These are phyloP conservation scores for Orchestia grillus DNA, from an alignment of 1,140 invertebrate genomes.

Conservation along the genomic window DNA sequence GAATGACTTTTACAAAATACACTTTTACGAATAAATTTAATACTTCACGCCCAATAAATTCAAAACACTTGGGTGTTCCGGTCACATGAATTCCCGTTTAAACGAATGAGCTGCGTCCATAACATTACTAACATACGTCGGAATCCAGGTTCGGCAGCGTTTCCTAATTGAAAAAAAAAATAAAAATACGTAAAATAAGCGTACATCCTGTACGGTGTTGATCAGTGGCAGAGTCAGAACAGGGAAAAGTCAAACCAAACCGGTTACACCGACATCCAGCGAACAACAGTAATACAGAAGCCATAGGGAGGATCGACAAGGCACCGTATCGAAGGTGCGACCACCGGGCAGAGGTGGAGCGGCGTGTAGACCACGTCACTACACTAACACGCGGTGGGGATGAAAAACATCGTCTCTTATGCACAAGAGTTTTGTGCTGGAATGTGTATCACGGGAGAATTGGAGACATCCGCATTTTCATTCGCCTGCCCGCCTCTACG, in stretches of 20 bases:
- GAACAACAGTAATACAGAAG: background rate
- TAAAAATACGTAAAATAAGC: background rate
- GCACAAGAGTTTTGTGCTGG: background rate
- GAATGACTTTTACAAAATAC: background rate
- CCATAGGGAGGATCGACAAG: background rate
- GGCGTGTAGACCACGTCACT: background rate
- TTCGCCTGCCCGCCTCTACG: background rate
- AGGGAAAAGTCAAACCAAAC: background rate
- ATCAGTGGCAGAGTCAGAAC: background rate
- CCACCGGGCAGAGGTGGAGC: background rate
- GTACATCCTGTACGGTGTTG: background rate
- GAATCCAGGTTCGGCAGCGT: background rate
- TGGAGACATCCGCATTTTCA: background rate
- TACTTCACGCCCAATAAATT: background rate
- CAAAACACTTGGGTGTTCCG: background rate
- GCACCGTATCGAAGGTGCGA: background rate
- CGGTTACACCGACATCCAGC: background rate
- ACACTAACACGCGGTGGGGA: background rate
- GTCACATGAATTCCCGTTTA: background rate
- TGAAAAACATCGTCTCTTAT: background rate
- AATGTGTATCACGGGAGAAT: background rate
- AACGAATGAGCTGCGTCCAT: background rate
- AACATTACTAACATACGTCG: background rate
- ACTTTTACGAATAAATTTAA: background rate
- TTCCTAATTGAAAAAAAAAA: background rate